These are phyloP conservation scores for Polylopha cassiicola DNA, from an alignment of 2,888 invertebrate species.

Conservation along the genomic window DNA sequence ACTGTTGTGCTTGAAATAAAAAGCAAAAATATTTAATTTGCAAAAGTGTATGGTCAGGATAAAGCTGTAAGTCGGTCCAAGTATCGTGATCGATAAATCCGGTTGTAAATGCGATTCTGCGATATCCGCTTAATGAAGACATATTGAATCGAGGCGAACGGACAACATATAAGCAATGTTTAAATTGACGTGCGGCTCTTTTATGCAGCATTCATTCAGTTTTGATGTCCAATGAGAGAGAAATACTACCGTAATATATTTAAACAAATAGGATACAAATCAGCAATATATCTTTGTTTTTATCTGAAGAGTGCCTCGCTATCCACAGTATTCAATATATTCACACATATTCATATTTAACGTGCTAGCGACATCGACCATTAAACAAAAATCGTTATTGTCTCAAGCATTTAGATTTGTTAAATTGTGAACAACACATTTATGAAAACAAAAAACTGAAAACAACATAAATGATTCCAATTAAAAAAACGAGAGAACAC, in stretches of 20 bases:
- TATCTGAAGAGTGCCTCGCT: too few species aligned
- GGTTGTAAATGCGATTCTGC: slow-evolving; percentile 65
- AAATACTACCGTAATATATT: slow-evolving; percentile 4
- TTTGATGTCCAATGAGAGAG: slow-evolving; percentile 21
- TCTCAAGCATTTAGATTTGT: too few species aligned
- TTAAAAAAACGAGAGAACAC: slow-evolving; percentile 44
- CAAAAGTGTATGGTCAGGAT: slow-evolving; percentile 44
- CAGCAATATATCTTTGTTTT: too few species aligned
- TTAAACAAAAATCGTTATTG: too few species aligned
- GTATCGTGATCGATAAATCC: slow-evolving; percentile 70
- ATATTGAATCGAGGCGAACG: slow-evolving; percentile 73
- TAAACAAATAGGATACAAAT: background rate
- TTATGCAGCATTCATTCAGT: slow-evolving; percentile 52
- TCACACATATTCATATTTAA: too few species aligned
- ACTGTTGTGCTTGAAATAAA: slow-evolving; percentile 24
- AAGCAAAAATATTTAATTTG: slow-evolving; percentile 26
- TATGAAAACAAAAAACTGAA: slow-evolving; percentile 9
- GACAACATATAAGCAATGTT: slow-evolving; percentile 70
- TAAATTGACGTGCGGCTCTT: slow-evolving; percentile 70
- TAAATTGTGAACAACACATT: too few species aligned
- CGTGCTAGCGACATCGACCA: too few species aligned
- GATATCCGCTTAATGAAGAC: slow-evolving; percentile 76
- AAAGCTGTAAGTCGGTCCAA: slow-evolving; percentile 58
- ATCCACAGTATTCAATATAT: too few species aligned
- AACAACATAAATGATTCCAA: slow-evolving; percentile 37